Percentiles rank a stretch among this genome's conserved stretches.
These are phyloP conservation scores for Acipenser ruthenus DNA, from an alignment of 2,797 vertebrate species.

Conservation along the genomic window DNA sequence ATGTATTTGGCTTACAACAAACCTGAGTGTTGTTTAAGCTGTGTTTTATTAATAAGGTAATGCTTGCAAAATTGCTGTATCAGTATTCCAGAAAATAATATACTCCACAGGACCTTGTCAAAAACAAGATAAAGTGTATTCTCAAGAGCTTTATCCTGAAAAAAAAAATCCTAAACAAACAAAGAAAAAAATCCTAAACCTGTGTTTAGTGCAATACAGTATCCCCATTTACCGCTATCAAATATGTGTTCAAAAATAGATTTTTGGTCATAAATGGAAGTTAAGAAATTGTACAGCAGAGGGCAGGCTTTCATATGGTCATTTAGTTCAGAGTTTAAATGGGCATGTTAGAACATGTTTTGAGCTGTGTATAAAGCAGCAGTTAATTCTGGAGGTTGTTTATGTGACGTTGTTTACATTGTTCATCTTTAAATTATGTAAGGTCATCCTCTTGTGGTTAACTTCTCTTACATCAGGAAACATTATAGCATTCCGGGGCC, in stretches of 20 bases:
- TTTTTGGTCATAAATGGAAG: constrained; percentile 4
- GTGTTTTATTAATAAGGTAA: too few relatives aligned
- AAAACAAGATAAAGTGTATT: too few relatives aligned
- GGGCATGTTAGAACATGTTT: constrained; percentile 66
- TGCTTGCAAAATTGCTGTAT: too few relatives aligned
- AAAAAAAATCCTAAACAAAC: too few relatives aligned
- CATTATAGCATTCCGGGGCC: background rate
- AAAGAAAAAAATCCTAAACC: too few relatives aligned
- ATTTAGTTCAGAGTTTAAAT: constrained; percentile 13
- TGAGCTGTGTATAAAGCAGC: constrained; percentile 12
- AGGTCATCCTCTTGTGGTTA: background rate
- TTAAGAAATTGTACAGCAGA: constrained; percentile 47
- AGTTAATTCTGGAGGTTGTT: background rate
- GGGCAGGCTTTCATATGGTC: constrained; percentile 38
- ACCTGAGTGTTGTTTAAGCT: too few relatives aligned
- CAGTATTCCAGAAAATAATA: too few relatives aligned
- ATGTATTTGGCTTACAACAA: too few relatives aligned
- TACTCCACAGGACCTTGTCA: too few relatives aligned
- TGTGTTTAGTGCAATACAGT: too few relatives aligned
- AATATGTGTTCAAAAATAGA: background rate
- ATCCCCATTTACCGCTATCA: too few relatives aligned
- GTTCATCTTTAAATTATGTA: background rate
- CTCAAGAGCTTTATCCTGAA: too few relatives aligned
- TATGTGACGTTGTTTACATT: background rate
- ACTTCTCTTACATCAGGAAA: background rate